phyloP scores from a whole-genome alignment of 2,113 vertebrate species.

The Hyperopisus bebe region DNA sequence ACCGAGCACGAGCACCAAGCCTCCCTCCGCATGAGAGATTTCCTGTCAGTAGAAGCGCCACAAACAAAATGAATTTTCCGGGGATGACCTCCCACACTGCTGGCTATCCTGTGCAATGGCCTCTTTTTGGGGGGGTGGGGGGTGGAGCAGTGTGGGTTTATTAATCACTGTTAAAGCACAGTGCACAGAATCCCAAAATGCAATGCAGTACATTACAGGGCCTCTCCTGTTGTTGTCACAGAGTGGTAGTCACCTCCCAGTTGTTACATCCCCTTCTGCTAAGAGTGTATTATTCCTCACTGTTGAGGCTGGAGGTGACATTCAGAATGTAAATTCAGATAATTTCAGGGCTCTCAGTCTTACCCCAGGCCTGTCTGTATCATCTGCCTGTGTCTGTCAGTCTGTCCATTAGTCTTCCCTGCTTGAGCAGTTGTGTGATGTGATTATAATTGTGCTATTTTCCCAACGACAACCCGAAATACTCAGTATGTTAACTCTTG shows the following conservation, averaged over 20 bases:
- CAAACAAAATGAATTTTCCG: not conserved
- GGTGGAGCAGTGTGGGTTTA: not conserved
- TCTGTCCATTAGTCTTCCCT: not conserved
- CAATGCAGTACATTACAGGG: not conserved
- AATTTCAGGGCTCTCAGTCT: not conserved
- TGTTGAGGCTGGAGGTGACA: not conserved
- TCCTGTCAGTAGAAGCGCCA: not conserved
- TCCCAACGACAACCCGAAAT: not conserved
- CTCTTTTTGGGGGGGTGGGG: not conserved
- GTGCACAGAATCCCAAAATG: not conserved
- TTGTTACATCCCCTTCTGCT: not conserved
- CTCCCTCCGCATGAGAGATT: not conserved
- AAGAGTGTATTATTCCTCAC: not conserved
- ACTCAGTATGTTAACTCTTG: not conserved
- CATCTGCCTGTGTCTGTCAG: not conserved
- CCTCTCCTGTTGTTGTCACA: not conserved
- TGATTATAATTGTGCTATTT: not conserved
- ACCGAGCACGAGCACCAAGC: not conserved
- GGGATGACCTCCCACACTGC: not conserved
- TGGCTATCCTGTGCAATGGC: not conserved
- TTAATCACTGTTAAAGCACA: conserved; percentile 7
- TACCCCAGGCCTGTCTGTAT: not conserved
- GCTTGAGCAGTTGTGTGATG: not conserved
- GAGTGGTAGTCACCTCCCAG: not conserved
- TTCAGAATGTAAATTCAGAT: not conserved